phyloP scores from a whole-genome alignment of 23 tunicate genomes.

The Corella eumyota region DNA sequence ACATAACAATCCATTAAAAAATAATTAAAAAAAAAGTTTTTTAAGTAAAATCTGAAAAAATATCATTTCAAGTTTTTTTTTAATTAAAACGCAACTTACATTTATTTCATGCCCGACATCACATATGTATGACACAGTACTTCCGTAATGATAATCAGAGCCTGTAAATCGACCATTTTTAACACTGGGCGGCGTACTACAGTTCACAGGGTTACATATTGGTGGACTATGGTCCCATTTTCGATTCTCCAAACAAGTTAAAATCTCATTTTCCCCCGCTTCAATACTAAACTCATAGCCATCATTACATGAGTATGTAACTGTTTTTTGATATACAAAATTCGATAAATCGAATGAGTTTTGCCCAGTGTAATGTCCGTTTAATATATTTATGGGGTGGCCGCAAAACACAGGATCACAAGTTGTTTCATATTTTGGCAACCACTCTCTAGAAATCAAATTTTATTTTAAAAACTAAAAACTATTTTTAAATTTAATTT shows the following conservation, averaged over 20 bases:
- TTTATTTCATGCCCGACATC: constrained; percentile 71
- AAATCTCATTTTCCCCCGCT: constrained; percentile 7
- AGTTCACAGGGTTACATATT: constrained; percentile 31
- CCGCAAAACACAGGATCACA: constrained; percentile 50
- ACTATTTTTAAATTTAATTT: no score
- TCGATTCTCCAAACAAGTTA: constrained; percentile 21
- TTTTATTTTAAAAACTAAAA: no score
- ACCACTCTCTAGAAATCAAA: constrained; percentile 37
- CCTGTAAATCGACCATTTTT: constrained; percentile 18
- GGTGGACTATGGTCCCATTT: constrained; percentile 25
- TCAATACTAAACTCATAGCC: constrained; percentile 25
- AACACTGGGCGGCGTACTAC: constrained; percentile 28
- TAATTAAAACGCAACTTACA: no score
- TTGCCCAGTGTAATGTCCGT: constrained; percentile 26
- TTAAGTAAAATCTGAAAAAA: no score
- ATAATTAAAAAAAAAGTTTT: no score
- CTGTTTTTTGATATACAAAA: constrained; percentile 19
- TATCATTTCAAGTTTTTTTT: no score
- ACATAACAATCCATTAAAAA: no score
- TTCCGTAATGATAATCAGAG: constrained; percentile 25
- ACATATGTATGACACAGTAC: constrained; percentile 54
- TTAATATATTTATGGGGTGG: constrained; percentile 6
- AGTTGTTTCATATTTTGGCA: constrained; percentile 2
- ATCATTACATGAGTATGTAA: constrained; percentile 35
- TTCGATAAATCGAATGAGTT: constrained; percentile 1